Evolutionary conservation across 2,888 invertebrate genomes (phyloP), one percentile per base, ranked within the genome.

Genomic region (Synergus laeviventris): DNA sequence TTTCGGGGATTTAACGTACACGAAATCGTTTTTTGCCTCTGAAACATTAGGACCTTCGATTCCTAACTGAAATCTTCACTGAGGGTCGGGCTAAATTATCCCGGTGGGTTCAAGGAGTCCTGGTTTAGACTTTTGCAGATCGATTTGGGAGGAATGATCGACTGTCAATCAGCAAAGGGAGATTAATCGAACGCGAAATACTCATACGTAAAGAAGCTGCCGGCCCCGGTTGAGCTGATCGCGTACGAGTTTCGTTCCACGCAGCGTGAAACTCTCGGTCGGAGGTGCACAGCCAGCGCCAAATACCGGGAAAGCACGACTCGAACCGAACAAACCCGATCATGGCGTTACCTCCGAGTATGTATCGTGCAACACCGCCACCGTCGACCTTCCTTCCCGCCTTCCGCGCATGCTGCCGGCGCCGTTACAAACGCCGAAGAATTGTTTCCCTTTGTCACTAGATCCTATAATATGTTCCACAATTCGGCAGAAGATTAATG

Each of bases 171-270:
- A 16, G 16, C 49, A 54, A 70, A 70, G 62, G 18, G 62, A 62
- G 45, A 70, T 64, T 64, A 75, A 77, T 76, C 64, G 81, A 77
- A 79, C 81, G 77, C 86, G 84, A 80, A 83, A 81, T 82, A 80
- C 80, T 83, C 81, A 86, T 85, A 84, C 82, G 83, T 82, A 86
- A 87, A 86, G 86, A 87, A 85, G 87, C 86, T 87, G 86, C 86
- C 84, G 82, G 85, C 85, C 86, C 85, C 87, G 87, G 84, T 86
- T 85, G 88, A 88, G 86, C 89, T 85, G 88, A 87, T 89, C 89
- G 88, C 87, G 87, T 87, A 87, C 89, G 87, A 88, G 88, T 88
- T 89, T 88, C 88, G 86, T 88, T 88, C 86, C 87, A 88, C 87
- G 88, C 88, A 88, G 88, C 89, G 85, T 87, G 87, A 87, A 89